These are phyloP conservation scores for Nebria salina DNA, from an alignment of 2,888 invertebrate genomes.

Conservation along the genomic window DNA sequence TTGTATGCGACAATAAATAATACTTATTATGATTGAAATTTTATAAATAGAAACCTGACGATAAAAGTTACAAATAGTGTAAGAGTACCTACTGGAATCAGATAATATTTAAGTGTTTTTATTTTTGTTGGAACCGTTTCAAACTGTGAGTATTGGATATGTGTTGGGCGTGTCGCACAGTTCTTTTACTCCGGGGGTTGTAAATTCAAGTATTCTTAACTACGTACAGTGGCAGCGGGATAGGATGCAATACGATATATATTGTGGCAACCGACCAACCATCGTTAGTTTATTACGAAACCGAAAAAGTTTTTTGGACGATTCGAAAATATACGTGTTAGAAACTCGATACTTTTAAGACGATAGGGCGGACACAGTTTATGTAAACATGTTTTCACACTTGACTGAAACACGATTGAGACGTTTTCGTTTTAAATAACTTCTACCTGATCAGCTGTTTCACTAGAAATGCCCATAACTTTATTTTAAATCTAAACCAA, in stretches of 20 bases:
- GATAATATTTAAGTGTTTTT: neutral
- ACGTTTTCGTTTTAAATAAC: neutral
- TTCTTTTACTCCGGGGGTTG: neutral
- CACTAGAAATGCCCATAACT: no score
- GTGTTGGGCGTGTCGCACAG: neutral
- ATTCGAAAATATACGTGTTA: slow-evolving; percentile 3
- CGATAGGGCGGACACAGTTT: slow-evolving; percentile 3
- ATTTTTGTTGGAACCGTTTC: neutral
- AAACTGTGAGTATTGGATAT: neutral
- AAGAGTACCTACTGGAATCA: neutral
- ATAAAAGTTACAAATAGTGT: neutral
- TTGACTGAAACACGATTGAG: slow-evolving; percentile 3
- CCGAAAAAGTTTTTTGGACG: slow-evolving; percentile 5
- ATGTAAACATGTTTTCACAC: slow-evolving; percentile 5
- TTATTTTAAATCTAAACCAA: no score
- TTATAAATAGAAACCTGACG: neutral
- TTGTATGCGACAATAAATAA: no score
- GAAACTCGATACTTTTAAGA: slow-evolving; percentile 9
- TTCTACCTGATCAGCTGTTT: neutral
- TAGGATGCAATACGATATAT: slow-evolving; percentile 14
- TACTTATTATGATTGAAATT: neutral
- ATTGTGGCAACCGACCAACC: neutral
- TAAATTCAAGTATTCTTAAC: slow-evolving; percentile 13
- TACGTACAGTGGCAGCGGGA: neutral
- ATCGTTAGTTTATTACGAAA: slow-evolving; percentile 9